Conservation (phyloP, 2,113 vertebrate species). For the Hemibagrus wyckioides region DNA sequence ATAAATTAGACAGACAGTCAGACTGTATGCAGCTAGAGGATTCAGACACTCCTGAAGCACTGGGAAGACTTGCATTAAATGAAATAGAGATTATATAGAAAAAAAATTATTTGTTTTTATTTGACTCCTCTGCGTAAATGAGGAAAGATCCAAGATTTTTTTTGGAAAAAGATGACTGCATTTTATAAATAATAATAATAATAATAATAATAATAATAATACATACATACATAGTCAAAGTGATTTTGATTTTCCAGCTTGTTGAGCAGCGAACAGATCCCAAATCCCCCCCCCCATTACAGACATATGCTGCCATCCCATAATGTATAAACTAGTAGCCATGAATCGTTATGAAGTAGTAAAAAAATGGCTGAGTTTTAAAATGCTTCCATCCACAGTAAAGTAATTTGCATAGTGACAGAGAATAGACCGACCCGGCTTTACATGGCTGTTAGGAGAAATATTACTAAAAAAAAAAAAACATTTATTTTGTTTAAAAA, state of each 20-base stretch:
- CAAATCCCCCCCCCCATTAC: neutral
- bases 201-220: no score
- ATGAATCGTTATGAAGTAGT: neutral
- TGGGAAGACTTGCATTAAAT: neutral
- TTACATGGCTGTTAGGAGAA: neutral
- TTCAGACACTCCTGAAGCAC: no score
- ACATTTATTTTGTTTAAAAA: neutral
- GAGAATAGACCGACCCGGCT: neutral
- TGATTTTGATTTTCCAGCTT: no score
- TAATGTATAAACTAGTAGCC: neutral
- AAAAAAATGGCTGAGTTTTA: neutral
- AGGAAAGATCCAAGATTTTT: no score
- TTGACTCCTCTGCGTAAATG: no score
- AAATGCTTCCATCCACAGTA: neutral
- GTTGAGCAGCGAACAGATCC: neutral
- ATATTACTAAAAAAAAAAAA: neutral
- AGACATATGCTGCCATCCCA: neutral
- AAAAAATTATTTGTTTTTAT: neutral
- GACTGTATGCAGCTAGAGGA: no score
- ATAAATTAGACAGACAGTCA: no score
- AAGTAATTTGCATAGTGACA: neutral
- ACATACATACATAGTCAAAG: no score
- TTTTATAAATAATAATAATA: no score
- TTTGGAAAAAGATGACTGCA: no score
- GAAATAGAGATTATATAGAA: neutral